phyloP scores from a whole-genome alignment of 2,888 invertebrate species.

The Camptogramma bilineatum region DNA sequence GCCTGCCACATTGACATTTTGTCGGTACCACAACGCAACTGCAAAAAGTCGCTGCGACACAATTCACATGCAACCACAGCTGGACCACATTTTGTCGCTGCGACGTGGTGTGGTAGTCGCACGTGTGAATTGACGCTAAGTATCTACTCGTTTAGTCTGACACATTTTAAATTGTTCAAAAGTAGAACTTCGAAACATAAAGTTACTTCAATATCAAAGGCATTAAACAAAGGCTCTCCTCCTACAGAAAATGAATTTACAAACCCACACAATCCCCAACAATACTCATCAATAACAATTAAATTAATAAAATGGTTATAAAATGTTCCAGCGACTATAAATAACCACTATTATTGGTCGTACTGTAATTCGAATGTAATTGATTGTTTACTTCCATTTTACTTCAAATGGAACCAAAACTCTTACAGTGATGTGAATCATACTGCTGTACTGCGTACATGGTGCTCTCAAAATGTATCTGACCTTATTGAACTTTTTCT shows the following conservation, averaged over 20 bases:
- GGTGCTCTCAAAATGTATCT: slow-evolving; percentile 41
- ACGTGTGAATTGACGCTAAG: no score
- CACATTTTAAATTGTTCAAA: not conserved
- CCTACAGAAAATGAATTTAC: slow-evolving; percentile 61
- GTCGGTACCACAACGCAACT: no score
- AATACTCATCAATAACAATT: slow-evolving; percentile 77
- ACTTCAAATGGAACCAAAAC: slow-evolving; percentile 76
- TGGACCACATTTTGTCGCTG: no score
- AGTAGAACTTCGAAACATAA: slow-evolving; percentile 6
- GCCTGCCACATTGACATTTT: no score
- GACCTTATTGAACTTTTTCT: not conserved
- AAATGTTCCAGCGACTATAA: slow-evolving; percentile 78
- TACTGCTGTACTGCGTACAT: slow-evolving; percentile 51
- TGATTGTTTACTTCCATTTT: slow-evolving; percentile 81
- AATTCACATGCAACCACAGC: no score
- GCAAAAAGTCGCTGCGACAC: no score
- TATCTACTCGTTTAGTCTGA: not conserved
- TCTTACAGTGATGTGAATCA: slow-evolving; percentile 78
- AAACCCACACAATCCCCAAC: slow-evolving; percentile 67
- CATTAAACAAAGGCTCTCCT: slow-evolving; percentile 59
- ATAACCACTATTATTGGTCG: slow-evolving; percentile 77
- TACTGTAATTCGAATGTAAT: slow-evolving; percentile 78
- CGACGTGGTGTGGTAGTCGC: no score
- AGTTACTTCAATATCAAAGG: slow-evolving; percentile 27
- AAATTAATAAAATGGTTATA: slow-evolving; percentile 82